Evolutionary conservation across 2,113 vertebrate genomes (phyloP).

Genomic region (Cephalopterus ornatus): DNA sequence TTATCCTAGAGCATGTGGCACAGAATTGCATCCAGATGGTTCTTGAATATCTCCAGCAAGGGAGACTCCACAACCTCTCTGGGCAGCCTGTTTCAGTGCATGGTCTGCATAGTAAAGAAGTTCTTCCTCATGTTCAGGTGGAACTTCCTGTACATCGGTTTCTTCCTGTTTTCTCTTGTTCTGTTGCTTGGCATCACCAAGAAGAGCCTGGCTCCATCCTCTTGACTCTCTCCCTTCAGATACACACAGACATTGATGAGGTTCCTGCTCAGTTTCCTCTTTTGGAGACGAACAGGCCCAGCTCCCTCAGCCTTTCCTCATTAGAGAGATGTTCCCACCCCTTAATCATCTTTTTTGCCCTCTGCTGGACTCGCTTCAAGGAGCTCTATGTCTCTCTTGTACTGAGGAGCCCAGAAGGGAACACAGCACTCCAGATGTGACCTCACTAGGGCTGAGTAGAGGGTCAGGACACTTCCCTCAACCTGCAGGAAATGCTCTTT

Average conservation of each 20-base stretch:
- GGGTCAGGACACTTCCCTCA: accelerated
- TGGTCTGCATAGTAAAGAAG: accelerated
- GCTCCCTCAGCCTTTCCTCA: no score
- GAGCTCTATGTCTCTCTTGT: not conserved
- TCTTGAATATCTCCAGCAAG: not conserved
- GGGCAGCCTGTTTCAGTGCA: not conserved
- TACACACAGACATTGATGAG: not conserved
- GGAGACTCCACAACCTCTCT: not conserved
- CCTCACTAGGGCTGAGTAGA: not conserved
- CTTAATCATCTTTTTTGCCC: not conserved
- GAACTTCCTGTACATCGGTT: not conserved
- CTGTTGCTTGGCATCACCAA: not conserved
- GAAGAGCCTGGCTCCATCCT: not conserved
- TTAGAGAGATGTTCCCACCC: not conserved
- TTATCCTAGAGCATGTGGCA: not conserved
- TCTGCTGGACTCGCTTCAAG: not conserved
- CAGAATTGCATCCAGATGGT: not conserved
- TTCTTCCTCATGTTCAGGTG: not conserved
- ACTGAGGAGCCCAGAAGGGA: not conserved
- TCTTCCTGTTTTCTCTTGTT: not conserved
- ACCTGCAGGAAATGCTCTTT: not conserved
- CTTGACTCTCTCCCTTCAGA: not conserved
- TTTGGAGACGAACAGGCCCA: not conserved
- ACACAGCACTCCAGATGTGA: not conserved
- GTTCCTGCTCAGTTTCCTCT: not conserved